phyloP scores from a whole-genome alignment of 2,888 invertebrate species.

The Cryptus armator region DNA sequence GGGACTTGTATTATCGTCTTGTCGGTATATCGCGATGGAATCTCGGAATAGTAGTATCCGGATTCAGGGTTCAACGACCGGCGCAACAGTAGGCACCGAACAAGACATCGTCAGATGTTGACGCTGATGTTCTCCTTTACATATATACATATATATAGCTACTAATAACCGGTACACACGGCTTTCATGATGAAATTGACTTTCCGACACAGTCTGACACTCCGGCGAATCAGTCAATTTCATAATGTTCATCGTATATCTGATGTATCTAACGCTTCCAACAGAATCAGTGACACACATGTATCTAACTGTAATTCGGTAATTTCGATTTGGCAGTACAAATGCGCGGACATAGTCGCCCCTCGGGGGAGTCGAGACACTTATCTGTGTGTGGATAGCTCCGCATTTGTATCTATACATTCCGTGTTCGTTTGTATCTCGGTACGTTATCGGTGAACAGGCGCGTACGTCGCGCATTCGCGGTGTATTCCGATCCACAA shows the following conservation, averaged over 20 bases:
- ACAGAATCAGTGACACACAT: background rate
- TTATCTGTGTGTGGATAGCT: constrained; percentile 3
- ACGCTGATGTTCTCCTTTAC: constrained; percentile 26
- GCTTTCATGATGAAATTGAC: background rate
- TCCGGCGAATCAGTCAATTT: too few relatives aligned
- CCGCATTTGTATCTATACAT: background rate
- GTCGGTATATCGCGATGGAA: constrained; percentile 7
- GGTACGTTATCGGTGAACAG: background rate
- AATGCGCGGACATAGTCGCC: background rate
- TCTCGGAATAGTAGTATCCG: constrained; percentile 7
- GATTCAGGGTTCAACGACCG: constrained; percentile 13
- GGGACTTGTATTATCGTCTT: constrained; percentile 12
- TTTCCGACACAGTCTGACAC: too few relatives aligned
- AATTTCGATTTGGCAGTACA: background rate
- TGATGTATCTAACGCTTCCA: background rate
- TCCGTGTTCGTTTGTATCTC: background rate
- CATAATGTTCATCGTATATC: background rate
- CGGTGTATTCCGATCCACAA: constrained; percentile 1
- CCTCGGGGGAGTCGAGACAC: background rate
- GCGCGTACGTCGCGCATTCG: background rate
- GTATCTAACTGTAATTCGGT: background rate
- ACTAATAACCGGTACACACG: background rate
- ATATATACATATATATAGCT: constrained; percentile 7
- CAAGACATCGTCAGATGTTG: constrained; percentile 28
- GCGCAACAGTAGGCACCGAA: constrained; percentile 11